phyloP scores from a whole-genome alignment of 2,888 invertebrate species.

The Sminthurides aquaticus region DNA sequence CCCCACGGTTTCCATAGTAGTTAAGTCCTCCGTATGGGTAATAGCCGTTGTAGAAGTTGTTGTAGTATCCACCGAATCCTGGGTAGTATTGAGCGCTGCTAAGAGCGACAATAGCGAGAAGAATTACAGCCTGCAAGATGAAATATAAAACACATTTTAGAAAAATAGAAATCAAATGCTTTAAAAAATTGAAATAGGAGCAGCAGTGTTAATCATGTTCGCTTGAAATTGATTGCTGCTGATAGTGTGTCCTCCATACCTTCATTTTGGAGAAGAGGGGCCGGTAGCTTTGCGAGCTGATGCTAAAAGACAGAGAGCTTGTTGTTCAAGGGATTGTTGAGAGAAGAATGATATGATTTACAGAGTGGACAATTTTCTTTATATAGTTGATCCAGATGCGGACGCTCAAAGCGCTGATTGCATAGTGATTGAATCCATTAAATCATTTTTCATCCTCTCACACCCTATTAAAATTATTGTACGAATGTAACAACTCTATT shows the following conservation, averaged over 20 bases:
- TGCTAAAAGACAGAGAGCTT: too few relatives aligned
- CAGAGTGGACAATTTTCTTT: not conserved
- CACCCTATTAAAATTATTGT: too few relatives aligned
- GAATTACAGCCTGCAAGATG: not conserved
- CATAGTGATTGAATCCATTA: too few relatives aligned
- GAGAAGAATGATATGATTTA: not conserved
- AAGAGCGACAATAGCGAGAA: not conserved
- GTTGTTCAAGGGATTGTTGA: not conserved
- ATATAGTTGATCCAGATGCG: not conserved
- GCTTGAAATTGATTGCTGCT: too few relatives aligned
- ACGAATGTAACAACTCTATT: too few relatives aligned
- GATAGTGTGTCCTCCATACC: too few relatives aligned
- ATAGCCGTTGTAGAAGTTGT: not conserved
- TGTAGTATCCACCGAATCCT: not conserved
- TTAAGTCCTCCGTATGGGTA: not conserved
- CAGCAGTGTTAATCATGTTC: too few relatives aligned
- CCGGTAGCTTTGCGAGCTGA: too few relatives aligned
- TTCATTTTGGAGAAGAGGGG: not conserved
- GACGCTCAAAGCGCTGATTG: not conserved
- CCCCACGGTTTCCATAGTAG: not conserved
- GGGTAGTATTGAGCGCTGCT: slow-evolving; percentile 2
- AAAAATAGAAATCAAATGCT: too few relatives aligned
- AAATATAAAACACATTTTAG: too few relatives aligned
- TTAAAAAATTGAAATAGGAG: too few relatives aligned
- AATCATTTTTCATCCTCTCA: not conserved